Base-by-base conservation (phyloP, 2,888 invertebrate genomes). In the Cybosia mesomella region DNA sequence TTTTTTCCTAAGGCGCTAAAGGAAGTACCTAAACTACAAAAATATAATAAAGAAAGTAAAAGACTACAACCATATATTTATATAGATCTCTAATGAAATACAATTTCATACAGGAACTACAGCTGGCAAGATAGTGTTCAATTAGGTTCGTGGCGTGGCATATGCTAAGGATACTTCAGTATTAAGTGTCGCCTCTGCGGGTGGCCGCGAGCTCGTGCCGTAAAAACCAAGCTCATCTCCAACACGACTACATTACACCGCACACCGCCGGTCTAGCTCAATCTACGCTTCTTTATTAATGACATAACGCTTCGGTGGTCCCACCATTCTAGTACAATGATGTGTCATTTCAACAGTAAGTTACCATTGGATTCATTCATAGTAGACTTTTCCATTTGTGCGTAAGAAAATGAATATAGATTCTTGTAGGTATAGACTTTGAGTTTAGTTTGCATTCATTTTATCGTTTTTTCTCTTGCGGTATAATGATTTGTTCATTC, bases 171-270 rank as follows among this genome's bases (percentile, higher is more conserved):
- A n/a, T 80, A 80, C 67, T n/a, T 59, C 83, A 82, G 79, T 80
- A 82, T 83, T 74, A 83, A 87, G 87, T 90, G 89, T 90, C 88
- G 89, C 86, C 91, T 82, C 90, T 82, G 93, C 93, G 95, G 94
- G 94, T 93, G 95, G 94, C 85, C 93, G 85, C 75, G 80, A 83
- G 86, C 93, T 94, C 93, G 93, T 94, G 93, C 93, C 91, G 92
- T 92, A 93, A 94, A 93, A 94, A 92, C 92, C 91, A 81, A 91
- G 81, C 89, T 93, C 94, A 94, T 94, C 94, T 93, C 85, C 89
- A 83, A 80, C 89, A 88, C 85, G 86, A 71, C 88, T 89, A 92
- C 90, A 93, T 93, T 93, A 93, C 73, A 69, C 70, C 66, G 66
- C 66, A 67, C 58, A 67, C 57, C 85, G 87, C 87, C 87, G 85